These are phyloP conservation scores for Agriopis marginaria DNA, from an alignment of 2,888 invertebrate species.

Conservation along the genomic window DNA sequence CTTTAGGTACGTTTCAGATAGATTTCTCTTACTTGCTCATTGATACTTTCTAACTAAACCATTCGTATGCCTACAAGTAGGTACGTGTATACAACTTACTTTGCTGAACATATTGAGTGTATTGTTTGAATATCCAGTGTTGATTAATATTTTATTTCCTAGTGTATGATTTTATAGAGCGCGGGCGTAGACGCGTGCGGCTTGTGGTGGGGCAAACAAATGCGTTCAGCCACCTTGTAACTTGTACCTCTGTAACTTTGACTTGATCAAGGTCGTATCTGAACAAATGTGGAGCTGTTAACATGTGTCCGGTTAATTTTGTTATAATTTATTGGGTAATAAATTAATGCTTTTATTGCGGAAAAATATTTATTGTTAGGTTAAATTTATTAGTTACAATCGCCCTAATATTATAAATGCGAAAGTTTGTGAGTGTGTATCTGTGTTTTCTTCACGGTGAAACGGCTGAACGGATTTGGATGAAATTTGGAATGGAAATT, in stretches of 20 bases:
- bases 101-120: constrained; percentile 71
- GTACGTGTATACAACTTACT: constrained; percentile 54
- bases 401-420: no score
- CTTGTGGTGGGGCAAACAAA: constrained; percentile 50
- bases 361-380: not conserved
- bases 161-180: constrained; percentile 55
- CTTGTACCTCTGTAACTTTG: constrained; percentile 53
- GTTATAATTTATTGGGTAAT: constrained; percentile 23
- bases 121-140: constrained; percentile 56
- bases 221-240: constrained; percentile 52
- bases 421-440: no score
- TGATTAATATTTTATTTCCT: constrained; percentile 61
- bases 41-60: not conserved
- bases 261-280: constrained; percentile 46
- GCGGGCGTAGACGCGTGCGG: constrained; percentile 27
- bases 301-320: constrained; percentile 34
- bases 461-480: no score
- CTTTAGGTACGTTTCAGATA: no score
- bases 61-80: not conserved
- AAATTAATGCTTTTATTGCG: constrained; percentile 16
- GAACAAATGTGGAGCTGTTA: constrained; percentile 37
- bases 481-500: no score
- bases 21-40: not conserved
- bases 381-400: no score
- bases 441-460: no score